Conservation (phyloP, 2,888 invertebrate species). For the Pandemis corylana region DNA sequence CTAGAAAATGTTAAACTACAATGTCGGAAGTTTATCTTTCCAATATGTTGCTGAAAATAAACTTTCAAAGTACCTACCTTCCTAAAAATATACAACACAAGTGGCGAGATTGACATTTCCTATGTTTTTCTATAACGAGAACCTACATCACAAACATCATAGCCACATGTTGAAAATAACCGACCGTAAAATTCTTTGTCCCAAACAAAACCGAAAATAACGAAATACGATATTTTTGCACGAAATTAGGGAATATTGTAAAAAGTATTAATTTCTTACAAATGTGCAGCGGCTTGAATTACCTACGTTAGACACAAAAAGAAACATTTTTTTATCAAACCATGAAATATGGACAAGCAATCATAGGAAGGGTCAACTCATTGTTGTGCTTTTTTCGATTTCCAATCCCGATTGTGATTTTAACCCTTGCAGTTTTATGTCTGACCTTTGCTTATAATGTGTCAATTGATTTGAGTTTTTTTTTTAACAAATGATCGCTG, state of each 20-base stretch:
- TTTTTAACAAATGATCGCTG: conserved; percentile 1
- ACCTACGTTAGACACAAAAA: conserved; percentile 56
- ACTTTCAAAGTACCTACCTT: conserved; percentile 20
- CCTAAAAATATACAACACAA: conserved; percentile 38
- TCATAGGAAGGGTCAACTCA: conserved; percentile 75
- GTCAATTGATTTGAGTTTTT: conserved; percentile 11
- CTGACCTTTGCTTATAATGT: conserved; percentile 50
- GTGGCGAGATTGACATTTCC: conserved; percentile 62
- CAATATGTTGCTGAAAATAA: conserved; percentile 34
- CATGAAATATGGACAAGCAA: conserved; percentile 69
- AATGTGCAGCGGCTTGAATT: conserved; percentile 75
- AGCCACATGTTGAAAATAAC: conserved; percentile 73
- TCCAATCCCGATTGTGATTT: conserved; percentile 58
- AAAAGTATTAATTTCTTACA: conserved; percentile 75
- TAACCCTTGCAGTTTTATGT: conserved; percentile 59
- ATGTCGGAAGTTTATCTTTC: conserved; percentile 11
- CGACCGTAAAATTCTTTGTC: conserved; percentile 63
- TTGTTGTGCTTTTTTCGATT: conserved; percentile 56
- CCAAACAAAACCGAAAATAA: conserved; percentile 49
- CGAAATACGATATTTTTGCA: conserved; percentile 80
- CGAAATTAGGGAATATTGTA: conserved; percentile 77
- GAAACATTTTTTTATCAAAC: conserved; percentile 54
- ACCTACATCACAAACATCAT: conserved; percentile 58
- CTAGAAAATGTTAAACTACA: neutral
- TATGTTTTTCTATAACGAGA: conserved; percentile 52